Evolutionary conservation across 2,113 vertebrate species (phyloP).

Genomic region (Tychaedon coryphoeus): DNA sequence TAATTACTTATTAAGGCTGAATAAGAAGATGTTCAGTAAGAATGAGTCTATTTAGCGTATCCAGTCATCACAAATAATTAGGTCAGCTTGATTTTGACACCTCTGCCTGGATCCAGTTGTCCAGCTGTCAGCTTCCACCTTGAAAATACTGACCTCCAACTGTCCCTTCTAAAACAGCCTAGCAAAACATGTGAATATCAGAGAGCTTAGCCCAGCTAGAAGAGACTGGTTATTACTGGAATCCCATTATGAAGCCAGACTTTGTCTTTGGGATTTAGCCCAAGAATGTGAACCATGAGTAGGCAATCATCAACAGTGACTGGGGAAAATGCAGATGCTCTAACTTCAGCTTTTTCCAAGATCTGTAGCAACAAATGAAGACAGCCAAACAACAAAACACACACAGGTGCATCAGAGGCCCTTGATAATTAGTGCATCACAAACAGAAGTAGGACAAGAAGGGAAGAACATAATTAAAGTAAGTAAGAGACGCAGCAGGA

Average conservation of each 20-base stretch:
- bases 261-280: background rate
- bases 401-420: background rate
- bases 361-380: background rate
- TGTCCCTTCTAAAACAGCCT: background rate
- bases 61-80: background rate
- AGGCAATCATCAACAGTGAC: background rate
- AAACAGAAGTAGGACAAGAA: background rate
- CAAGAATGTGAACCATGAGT: background rate
- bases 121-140: background rate
- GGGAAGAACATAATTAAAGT: background rate
- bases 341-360: background rate
- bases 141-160: background rate
- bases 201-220: background rate
- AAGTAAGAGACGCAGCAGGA: background rate
- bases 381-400: background rate
- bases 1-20: background rate
- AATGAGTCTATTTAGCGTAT: background rate
- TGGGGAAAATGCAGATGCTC: background rate
- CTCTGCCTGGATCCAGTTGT: background rate
- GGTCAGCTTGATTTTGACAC: background rate
- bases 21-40: background rate
- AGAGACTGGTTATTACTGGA: background rate
- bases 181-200: background rate
- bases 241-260: background rate
- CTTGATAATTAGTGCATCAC: background rate